Evolutionary conservation across 2,888 invertebrate genomes (phyloP).

Genomic region (Phaonia tiefii): DNA sequence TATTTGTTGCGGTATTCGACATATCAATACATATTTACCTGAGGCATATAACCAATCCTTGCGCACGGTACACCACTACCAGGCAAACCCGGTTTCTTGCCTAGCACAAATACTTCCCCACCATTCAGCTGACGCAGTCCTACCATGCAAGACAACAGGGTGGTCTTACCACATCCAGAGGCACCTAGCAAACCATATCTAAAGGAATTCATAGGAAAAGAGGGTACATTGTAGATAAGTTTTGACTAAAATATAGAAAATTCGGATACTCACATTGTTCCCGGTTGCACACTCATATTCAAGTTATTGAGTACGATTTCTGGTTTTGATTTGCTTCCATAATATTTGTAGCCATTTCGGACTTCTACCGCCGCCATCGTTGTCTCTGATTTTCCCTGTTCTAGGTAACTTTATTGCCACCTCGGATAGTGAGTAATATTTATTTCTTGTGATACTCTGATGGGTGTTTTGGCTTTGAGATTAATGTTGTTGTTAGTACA

Average conservation of each 20-base stretch:
- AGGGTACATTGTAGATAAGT: no score
- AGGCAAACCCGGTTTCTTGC: slow-evolving; percentile 85
- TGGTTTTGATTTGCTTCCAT: slow-evolving; percentile 82
- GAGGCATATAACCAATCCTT: slow-evolving; percentile 95
- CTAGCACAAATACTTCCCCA: slow-evolving; percentile 89
- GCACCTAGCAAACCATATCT: slow-evolving; percentile 94
- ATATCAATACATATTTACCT: no score
- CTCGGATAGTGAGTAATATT: no score
- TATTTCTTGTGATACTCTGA: no score
- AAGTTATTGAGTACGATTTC: slow-evolving; percentile 85
- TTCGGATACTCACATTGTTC: slow-evolving; percentile 90
- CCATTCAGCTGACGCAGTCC: slow-evolving; percentile 87
- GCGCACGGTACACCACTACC: slow-evolving; percentile 87
- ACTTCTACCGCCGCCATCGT: slow-evolving; percentile 85
- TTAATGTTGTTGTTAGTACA: no score
- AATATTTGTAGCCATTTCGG: slow-evolving; percentile 85
- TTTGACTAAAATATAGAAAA: no score
- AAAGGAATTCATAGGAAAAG: slow-evolving; percentile 36
- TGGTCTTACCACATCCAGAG: slow-evolving; percentile 95
- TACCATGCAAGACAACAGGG: slow-evolving; percentile 91
- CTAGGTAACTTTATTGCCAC: no score
- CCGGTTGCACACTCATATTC: slow-evolving; percentile 88
- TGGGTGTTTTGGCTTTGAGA: no score
- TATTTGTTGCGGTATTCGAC: no score
- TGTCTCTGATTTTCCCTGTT: no score